Evolutionary conservation across 92 coral and sea anemone species (phyloP).

Genomic region (Actinernus sp.): DNA sequence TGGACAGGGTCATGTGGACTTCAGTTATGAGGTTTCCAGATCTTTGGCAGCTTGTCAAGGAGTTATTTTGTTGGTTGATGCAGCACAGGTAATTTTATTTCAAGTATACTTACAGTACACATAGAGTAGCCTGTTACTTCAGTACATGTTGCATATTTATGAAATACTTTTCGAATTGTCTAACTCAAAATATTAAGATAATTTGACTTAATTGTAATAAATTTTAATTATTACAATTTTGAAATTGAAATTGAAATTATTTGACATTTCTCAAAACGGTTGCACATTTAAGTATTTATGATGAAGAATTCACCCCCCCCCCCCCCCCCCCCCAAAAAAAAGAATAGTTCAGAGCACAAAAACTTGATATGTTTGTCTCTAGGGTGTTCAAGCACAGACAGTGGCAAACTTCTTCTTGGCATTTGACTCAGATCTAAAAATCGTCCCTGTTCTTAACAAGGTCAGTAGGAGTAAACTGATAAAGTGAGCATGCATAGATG

Average conservation of each 20-base stretch:
- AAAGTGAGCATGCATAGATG: neutral
- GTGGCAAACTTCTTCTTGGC: constrained; percentile 94
- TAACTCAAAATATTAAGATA: too few relatives aligned
- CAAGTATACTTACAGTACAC: too few relatives aligned
- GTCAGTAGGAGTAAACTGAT: constrained; percentile 11
- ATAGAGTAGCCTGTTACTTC: too few relatives aligned
- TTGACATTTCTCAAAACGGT: too few relatives aligned
- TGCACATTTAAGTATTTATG: too few relatives aligned
- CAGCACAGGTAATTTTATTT: constrained; percentile 96
- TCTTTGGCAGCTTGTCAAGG: constrained; percentile 99
- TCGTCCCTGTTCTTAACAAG: constrained; percentile 97
- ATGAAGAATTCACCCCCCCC: too few relatives aligned
- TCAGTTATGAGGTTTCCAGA: constrained; percentile 97
- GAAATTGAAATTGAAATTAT: too few relatives aligned
- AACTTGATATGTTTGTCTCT: neutral
- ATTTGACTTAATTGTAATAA: neutral
- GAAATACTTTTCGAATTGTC: too few relatives aligned
- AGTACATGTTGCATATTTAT: too few relatives aligned
- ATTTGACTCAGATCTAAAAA: constrained; percentile 76
- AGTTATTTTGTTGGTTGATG: constrained; percentile 89
- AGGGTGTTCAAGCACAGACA: constrained; percentile 99
- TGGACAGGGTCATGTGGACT: constrained; percentile 94
- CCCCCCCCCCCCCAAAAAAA: too few relatives aligned
- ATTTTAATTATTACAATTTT: neutral
- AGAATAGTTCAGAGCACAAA: too few relatives aligned